These are phyloP conservation scores for Muntiacus muntjak DNA, from an alignment of 2,113 vertebrate species.

Conservation along the genomic window DNA sequence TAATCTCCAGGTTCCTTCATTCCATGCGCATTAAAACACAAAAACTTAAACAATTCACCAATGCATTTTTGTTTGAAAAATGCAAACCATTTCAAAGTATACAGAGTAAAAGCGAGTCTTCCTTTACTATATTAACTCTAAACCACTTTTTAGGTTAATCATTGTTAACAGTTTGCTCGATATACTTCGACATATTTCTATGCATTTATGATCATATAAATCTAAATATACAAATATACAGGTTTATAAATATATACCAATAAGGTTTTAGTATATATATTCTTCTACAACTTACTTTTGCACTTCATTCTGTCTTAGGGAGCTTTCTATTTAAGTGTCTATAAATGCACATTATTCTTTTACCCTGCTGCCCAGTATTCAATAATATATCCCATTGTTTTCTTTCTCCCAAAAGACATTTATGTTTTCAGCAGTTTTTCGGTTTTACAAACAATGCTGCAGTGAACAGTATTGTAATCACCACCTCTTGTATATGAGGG, in stretches of 20 bases:
- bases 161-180: not conserved
- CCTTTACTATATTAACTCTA: not conserved
- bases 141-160: not conserved
- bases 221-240: not conserved
- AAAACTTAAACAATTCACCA: not conserved
- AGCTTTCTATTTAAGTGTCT: not conserved
- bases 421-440: not conserved
- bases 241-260: not conserved
- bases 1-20: not conserved
- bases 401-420: constrained; percentile 7
- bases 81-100: not conserved
- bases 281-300: not conserved
- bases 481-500: not conserved
- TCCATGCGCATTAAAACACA: not conserved
- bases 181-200: not conserved
- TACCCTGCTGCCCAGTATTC: not conserved
- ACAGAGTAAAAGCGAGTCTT: not conserved
- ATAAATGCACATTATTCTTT: not conserved
- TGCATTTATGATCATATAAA: not conserved
- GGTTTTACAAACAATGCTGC: not conserved
- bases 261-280: not conserved
- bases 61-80: not conserved
- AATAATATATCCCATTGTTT: not conserved
- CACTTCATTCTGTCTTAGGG: not conserved
- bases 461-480: not conserved